Conservation (phyloP, 2,797 vertebrate species). For the Ambastaia sidthimunki region DNA sequence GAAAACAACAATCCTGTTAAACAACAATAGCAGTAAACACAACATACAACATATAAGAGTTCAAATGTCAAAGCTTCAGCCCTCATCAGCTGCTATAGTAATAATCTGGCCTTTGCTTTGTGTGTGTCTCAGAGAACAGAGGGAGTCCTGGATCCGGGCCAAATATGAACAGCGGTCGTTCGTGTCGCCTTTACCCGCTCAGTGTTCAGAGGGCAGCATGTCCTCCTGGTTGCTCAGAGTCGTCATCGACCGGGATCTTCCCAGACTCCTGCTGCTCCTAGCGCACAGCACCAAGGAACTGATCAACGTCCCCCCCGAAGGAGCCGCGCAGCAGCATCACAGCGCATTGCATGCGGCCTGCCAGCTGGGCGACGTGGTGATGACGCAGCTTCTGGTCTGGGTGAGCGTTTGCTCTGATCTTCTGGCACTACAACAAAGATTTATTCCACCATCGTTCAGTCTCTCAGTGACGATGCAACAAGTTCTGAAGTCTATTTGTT, state of each 20-base stretch:
- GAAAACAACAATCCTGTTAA: no score
- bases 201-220: slow-evolving; percentile 71
- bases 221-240: slow-evolving; percentile 74
- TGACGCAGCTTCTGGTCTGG: slow-evolving; percentile 95
- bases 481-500: no score
- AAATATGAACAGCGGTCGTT: slow-evolving; percentile 94
- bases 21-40: no score
- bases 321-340: slow-evolving; percentile 69
- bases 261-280: slow-evolving; percentile 85
- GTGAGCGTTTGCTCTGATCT: slow-evolving; percentile 68
- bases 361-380: slow-evolving; percentile 89
- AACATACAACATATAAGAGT: not conserved
- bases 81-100: not conserved
- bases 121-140: slow-evolving; percentile 81
- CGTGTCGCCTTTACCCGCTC: slow-evolving; percentile 78
- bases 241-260: slow-evolving; percentile 84
- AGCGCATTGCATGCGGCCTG: slow-evolving; percentile 89
- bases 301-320: slow-evolving; percentile 73
- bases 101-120: slow-evolving; percentile 18
- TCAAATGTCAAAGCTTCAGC: not conserved
- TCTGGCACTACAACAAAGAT: not conserved
- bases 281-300: slow-evolving; percentile 90
- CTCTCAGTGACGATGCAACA: not conserved
- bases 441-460: not conserved
- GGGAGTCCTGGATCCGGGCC: slow-evolving; percentile 93